Base-by-base conservation (phyloP, 2,797 vertebrate genomes). In the Mormyrops attenuatus region DNA sequence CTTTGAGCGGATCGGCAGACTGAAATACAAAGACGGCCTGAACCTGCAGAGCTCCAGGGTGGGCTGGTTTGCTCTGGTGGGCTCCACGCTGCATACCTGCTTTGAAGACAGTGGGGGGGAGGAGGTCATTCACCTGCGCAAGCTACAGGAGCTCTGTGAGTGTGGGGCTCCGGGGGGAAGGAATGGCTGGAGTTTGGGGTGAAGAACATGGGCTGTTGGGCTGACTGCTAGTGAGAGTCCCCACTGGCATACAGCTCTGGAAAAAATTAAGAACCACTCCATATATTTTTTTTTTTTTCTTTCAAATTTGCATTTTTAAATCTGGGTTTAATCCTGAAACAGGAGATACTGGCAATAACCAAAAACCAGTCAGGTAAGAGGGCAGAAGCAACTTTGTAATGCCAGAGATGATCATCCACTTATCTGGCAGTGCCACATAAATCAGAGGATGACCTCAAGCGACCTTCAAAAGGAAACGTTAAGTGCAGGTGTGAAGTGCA, bases 121-220 rank as follows among this genome's bases (percentile, higher is more conserved):
- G 89, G 97, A 99, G 88, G 96, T 95, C 0, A 91, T 99, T 89
- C 97, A 98, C 90, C 97, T 99, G 52, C 96, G 96, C 92, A 99
- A 97, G 92, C 95, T 99, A 3, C 97, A 97, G 60, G 98, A 99
- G 91, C 97, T 99, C 89, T 99, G 98, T 99, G 95, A 94, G 98
- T 94, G 38, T 73, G 66, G 20, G 1, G 3, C n/a, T 13, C 38
- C 2, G 8, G 7, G 66, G 77, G 2, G 34, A 38, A 30, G 4
- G 52, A 15, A 34, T 15, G 17, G 47, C 47, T 30, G 17, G 26
- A 77, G 63, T 26, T 52, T 85, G 22, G 50, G 49, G 20, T n/a
- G 8, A 9, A 26, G 22, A 69, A 26, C 3, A 41, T 82, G 77
- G 30, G 41, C 15, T 82, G 77, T n/a, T 22, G 77, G n/a, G 20